Evolutionary conservation across 2,888 invertebrate species (phyloP).

Genomic region (Apocheima hispidaria): DNA sequence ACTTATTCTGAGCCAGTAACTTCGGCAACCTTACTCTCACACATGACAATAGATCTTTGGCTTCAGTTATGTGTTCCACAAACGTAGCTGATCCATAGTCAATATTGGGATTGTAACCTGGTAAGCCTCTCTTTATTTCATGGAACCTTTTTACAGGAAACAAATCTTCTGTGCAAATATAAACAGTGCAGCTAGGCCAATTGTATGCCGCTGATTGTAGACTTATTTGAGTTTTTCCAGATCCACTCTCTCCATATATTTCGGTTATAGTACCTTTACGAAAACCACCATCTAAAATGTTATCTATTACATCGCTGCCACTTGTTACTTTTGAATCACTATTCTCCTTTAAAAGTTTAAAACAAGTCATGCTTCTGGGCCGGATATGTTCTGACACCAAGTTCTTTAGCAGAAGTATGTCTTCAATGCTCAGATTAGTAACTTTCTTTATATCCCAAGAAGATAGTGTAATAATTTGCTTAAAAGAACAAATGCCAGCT

Average conservation of each 20-base stretch:
- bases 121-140: slow-evolving; percentile 62
- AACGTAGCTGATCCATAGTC: slow-evolving; percentile 71
- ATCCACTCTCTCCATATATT: slow-evolving; percentile 92
- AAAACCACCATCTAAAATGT: slow-evolving; percentile 89
- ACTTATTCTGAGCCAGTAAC: slow-evolving; percentile 58
- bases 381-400: slow-evolving; percentile 57
- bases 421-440: slow-evolving; percentile 67
- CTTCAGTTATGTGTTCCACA: slow-evolving; percentile 77
- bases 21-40: slow-evolving; percentile 70
- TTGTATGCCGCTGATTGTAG: slow-evolving; percentile 89
- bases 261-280: slow-evolving; percentile 90
- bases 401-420: slow-evolving; percentile 66
- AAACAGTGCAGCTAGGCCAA: slow-evolving; percentile 87
- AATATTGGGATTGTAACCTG: slow-evolving; percentile 44
- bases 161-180: slow-evolving; percentile 91
- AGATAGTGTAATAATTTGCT: slow-evolving; percentile 67
- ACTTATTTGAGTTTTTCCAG: slow-evolving; percentile 93
- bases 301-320: slow-evolving; percentile 88
- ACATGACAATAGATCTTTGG: slow-evolving; percentile 71
- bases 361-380: slow-evolving; percentile 55
- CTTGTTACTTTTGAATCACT: slow-evolving; percentile 62
- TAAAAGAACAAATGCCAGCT: slow-evolving; percentile 66
- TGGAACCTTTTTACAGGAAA: slow-evolving; percentile 82
- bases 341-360: slow-evolving; percentile 49
- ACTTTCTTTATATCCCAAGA: slow-evolving; percentile 70